Percentiles rank a stretch among this genome's conserved stretches.
These are phyloP conservation scores for Hystrix cristata DNA, from an alignment of 2,113 vertebrate genomes.

Conservation along the genomic window DNA sequence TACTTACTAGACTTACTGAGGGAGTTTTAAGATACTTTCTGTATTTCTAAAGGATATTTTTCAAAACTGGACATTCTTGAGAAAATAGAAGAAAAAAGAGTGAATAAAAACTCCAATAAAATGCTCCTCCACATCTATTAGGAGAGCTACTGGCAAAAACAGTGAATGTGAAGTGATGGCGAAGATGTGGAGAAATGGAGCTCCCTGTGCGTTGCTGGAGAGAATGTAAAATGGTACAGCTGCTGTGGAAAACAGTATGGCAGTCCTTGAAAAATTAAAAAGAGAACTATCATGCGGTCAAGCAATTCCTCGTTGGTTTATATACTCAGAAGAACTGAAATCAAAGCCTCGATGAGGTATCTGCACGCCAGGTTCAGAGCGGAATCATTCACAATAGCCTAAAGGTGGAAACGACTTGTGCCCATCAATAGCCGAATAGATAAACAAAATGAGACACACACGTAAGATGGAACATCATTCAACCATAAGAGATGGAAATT, in stretches of 20 bases:
- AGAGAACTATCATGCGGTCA: not conserved
- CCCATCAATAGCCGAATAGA: not conserved
- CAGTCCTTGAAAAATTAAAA: not conserved
- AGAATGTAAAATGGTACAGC: not conserved
- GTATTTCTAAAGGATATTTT: not conserved
- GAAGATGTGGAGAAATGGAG: not conserved
- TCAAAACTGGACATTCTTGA: not conserved
- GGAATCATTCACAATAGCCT: not conserved
- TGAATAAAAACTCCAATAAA: not conserved
- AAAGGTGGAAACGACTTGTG: not conserved
- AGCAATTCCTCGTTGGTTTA: not conserved
- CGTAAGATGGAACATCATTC: not conserved
- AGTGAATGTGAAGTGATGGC: not conserved
- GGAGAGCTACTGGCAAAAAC: not conserved
- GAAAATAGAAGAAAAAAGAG: conserved; percentile 22
- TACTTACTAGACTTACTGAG: not conserved
- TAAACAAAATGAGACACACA: not conserved
- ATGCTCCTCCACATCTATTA: not conserved
- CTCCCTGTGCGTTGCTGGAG: not conserved
- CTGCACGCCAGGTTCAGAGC: not conserved
- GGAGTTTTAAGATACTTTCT: conserved; percentile 1
- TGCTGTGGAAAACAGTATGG: not conserved
- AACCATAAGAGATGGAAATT: not conserved
- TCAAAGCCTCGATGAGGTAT: not conserved
- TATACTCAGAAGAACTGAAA: not conserved